Conservation (phyloP, 2,113 vertebrate genomes). For the Sminthopsis crassicaudata region DNA sequence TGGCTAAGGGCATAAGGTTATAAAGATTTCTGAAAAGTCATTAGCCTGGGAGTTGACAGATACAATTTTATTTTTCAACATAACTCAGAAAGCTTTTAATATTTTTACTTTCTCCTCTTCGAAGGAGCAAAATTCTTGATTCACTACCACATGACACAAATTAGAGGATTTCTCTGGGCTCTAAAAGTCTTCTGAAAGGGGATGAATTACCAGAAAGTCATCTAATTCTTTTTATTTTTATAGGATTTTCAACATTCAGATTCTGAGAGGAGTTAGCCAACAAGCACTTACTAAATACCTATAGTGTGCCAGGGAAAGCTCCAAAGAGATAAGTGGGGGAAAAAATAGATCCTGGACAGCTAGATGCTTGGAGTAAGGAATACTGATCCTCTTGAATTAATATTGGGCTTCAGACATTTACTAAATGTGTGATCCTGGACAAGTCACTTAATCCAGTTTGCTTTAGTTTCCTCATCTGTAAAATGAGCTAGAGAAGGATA, state of each 20-base stretch:
- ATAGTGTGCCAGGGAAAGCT: neutral
- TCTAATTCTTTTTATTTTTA: neutral
- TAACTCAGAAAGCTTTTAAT: constrained; percentile 24
- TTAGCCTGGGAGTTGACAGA: constrained; percentile 53
- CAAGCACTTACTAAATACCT: neutral
- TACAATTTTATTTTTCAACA: constrained; percentile 12
- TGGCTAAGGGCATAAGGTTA: constrained; percentile 59
- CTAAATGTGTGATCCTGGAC: neutral
- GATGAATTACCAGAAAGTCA: neutral
- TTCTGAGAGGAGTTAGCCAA: neutral
- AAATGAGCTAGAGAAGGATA: neutral
- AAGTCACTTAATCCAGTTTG: neutral
- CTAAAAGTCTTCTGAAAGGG: neutral
- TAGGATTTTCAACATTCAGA: neutral
- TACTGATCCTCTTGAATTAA: neutral
- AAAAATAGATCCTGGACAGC: neutral
- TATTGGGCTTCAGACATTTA: neutral
- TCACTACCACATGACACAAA: constrained; percentile 4
- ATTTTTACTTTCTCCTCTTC: constrained; percentile 30
- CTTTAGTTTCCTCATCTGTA: neutral
- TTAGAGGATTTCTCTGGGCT: neutral
- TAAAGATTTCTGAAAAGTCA: constrained; percentile 59
- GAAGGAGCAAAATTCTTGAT: constrained; percentile 21
- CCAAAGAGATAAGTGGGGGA: neutral
- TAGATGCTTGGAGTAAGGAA: neutral